These are phyloP conservation scores for Holotrichia oblita DNA, from an alignment of 1,140 invertebrate genomes.

Conservation along the genomic window DNA sequence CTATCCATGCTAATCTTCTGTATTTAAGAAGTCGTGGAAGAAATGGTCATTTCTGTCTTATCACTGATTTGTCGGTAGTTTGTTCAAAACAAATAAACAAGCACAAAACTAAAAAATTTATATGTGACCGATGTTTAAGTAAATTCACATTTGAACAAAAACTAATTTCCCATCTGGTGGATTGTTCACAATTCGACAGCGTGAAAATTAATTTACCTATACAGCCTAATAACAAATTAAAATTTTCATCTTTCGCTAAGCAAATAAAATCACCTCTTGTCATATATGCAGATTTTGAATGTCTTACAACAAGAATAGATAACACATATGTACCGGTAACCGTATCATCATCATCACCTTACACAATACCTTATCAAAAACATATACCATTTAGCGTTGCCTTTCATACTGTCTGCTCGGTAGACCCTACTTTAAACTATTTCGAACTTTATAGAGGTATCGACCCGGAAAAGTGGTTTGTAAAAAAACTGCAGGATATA, in stretches of 20 bases:
- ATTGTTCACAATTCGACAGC: conserved; percentile 46
- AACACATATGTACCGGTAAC: neutral
- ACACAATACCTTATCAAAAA: conserved; percentile 8
- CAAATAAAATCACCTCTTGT: conserved; percentile 38
- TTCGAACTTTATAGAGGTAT: conserved; percentile 38
- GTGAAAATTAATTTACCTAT: neutral
- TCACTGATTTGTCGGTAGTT: neutral
- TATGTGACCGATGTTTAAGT: conserved; percentile 57
- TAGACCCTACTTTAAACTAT: conserved; percentile 38
- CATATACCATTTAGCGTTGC: conserved; percentile 42
- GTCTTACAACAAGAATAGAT: conserved; percentile 20
- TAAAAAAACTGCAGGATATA: conserved; percentile 22
- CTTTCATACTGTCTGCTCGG: conserved; percentile 43
- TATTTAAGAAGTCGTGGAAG: too few relatives aligned
- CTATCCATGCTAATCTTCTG: too few relatives aligned
- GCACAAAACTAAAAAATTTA: neutral
- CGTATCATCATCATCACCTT: neutral
- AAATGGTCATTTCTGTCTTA: conserved; percentile 5
- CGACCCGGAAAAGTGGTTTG: conserved; percentile 26
- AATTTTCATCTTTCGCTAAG: conserved; percentile 26
- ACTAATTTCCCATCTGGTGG: conserved; percentile 49
- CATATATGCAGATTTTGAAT: conserved; percentile 45
- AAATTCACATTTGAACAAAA: conserved; percentile 52
- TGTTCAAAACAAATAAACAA: neutral
- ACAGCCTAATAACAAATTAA: conserved; percentile 1